Evolutionary conservation across 2,113 vertebrate species (phyloP).

Genomic region (Lamprotornis superbus): DNA sequence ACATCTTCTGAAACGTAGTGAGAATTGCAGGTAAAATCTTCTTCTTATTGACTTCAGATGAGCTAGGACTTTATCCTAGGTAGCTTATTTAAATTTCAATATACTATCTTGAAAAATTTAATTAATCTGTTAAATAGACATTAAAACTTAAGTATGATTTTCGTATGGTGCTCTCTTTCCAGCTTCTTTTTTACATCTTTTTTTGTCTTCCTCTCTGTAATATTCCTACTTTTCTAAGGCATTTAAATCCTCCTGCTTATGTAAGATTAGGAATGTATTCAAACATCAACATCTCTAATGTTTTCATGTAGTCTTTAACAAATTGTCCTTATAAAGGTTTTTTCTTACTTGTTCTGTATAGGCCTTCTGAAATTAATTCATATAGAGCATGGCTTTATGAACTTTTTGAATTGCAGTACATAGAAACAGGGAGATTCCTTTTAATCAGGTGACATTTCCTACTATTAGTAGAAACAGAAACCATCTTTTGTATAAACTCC

Average conservation of each 20-base stretch:
- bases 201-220: not conserved
- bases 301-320: not conserved
- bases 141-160: constrained; percentile 33
- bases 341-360: not conserved
- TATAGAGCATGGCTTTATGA: not conserved
- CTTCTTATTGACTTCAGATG: not conserved
- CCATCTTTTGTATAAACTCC: not conserved
- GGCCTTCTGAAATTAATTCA: not conserved
- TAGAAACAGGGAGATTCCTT: not conserved
- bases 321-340: not conserved
- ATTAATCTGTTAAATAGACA: not conserved
- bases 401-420: not conserved
- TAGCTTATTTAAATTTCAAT: not conserved
- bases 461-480: not conserved
- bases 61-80: not conserved
- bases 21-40: not conserved
- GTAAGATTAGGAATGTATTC: not conserved
- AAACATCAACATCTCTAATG: not conserved
- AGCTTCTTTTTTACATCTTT: constrained; percentile 8
- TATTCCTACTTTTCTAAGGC: not conserved
- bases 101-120: not conserved
- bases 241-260: not conserved
- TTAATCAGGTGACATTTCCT: not conserved
- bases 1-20: not conserved
- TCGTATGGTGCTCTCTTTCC: constrained; percentile 49